These are phyloP conservation scores for Abramis brama DNA, from an alignment of 2,113 vertebrate genomes.

Conservation along the genomic window DNA sequence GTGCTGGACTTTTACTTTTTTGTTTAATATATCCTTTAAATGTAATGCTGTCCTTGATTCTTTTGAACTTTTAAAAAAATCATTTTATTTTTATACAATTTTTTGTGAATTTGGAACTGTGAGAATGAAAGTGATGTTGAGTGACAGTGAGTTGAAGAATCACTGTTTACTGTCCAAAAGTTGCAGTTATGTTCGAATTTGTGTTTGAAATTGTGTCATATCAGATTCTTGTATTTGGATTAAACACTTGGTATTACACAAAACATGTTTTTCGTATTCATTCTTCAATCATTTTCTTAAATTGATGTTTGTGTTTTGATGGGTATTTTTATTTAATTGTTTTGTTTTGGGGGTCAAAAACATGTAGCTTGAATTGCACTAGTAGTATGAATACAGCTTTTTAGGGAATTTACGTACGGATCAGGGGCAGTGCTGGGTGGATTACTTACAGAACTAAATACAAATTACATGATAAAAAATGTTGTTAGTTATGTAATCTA, in stretches of 20 bases:
- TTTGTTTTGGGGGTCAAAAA: too few species aligned
- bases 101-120: not conserved
- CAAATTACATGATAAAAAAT: too few species aligned
- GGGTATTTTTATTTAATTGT: too few species aligned
- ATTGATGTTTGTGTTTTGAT: too few species aligned
- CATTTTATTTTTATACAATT: not conserved
- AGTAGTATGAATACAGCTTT: too few species aligned
- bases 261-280: too few species aligned
- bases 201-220: not conserved
- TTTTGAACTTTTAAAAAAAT: not conserved
- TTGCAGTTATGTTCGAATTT: not conserved
- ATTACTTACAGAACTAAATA: too few species aligned
- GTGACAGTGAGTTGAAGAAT: not conserved
- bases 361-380: too few species aligned
- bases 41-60: not conserved
- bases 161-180: not conserved
- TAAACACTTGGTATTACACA: not conserved
- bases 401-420: too few species aligned
- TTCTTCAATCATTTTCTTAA: too few species aligned
- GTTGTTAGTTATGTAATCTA: too few species aligned
- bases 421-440: too few species aligned
- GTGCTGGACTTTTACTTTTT: not conserved
- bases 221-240: not conserved
- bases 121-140: constrained; percentile 4
- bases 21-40: not conserved